phyloP scores from a whole-genome alignment of 2,797 vertebrate genomes.

The Hydrophis major region DNA sequence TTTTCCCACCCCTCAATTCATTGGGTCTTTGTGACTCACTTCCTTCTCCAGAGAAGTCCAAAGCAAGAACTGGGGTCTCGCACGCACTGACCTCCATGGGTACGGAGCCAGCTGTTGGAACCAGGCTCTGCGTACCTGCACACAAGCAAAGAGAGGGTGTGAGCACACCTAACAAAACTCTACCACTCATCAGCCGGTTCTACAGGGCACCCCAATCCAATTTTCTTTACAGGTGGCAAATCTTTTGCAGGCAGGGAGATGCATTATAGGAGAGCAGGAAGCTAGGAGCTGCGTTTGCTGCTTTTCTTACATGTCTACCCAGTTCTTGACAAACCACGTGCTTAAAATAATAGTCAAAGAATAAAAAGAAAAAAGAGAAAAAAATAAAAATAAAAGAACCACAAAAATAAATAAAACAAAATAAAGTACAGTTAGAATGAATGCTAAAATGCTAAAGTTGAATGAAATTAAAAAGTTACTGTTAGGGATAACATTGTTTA shows the following conservation, averaged over 20 bases:
- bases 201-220: background rate
- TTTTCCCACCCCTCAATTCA: accelerated
- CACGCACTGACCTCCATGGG: conserved; percentile 18
- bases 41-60: conserved; percentile 45
- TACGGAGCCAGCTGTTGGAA: conserved; percentile 1
- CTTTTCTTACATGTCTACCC: background rate
- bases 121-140: background rate
- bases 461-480: no score
- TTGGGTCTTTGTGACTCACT: conserved; percentile 49
- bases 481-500: no score
- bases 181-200: accelerated
- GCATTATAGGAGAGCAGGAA: no score
- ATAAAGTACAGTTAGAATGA: background rate
- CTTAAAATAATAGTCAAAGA: background rate
- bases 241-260: background rate
- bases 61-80: background rate
- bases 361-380: background rate
- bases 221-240: background rate
- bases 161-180: no score
- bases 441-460: background rate
- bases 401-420: background rate
- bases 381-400: background rate
- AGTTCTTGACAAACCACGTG: accelerated
- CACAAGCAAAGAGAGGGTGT: background rate
- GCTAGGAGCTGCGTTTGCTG: no score